phyloP scores from a whole-genome alignment of 2,797 vertebrate genomes.

The Phataginus tetradactyla region DNA sequence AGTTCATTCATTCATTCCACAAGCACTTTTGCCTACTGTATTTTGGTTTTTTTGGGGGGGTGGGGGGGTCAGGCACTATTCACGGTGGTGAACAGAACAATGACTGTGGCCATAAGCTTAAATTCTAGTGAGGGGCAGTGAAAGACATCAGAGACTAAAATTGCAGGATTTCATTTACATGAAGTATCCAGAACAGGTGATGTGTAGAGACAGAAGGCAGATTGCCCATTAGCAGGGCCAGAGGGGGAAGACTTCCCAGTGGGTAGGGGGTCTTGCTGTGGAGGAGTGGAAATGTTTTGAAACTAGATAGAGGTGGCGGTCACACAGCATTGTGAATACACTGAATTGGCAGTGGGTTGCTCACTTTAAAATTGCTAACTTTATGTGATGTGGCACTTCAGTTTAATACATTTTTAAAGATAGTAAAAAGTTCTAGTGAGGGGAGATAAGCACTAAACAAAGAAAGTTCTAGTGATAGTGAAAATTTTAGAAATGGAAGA shows the following conservation, averaged over 20 bases:
- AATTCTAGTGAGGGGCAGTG: not conserved
- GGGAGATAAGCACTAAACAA: not conserved
- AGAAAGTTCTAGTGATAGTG: not conserved
- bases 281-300: not conserved
- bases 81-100: not conserved
- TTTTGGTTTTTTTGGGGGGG: too few species aligned
- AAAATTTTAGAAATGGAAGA: not conserved
- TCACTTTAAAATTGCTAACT: not conserved
- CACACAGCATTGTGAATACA: accelerated
- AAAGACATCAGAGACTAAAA: not conserved
- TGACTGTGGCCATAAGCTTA: not conserved
- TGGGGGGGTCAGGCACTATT: not conserved
- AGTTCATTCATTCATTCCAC: not conserved
- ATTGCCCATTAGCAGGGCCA: not conserved
- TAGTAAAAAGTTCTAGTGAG: not conserved
- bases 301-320: not conserved
- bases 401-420: not conserved
- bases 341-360: not conserved
- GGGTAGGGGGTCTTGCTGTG: not conserved
- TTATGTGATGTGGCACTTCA: not conserved
- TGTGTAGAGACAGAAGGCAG: not conserved
- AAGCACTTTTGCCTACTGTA: not conserved
- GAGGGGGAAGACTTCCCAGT: too few species aligned
- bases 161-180: not conserved
- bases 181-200: not conserved